Evolutionary conservation across 2,888 invertebrate species (phyloP), one percentile per base, ranked within the genome.

Genomic region (Gisinianus flammeolus): DNA sequence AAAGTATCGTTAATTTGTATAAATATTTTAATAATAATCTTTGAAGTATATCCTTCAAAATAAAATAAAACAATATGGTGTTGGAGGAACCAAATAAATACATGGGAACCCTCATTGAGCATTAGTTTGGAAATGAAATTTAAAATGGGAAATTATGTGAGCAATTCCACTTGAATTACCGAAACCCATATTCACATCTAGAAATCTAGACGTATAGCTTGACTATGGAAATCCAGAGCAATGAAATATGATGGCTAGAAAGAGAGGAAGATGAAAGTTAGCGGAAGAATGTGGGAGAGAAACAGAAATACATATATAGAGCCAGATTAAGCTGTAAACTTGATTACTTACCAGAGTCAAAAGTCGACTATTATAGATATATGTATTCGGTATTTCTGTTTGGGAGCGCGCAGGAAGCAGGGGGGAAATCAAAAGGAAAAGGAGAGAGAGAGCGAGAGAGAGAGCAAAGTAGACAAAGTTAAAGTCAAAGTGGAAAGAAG

Each of bases 241-340:
- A 12, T 44, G 6, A 16, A 12, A 44, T 44, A 44, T 16, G 19
- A 44, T n/a, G n/a, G n/a, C n/a, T 44, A 44, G 19, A 44, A 44
- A 16, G 44, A 44, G 44, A 44, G 12, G 44, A 44, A 44, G 19
- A 16, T 44, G 19, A 44, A 44, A 44, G 44, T 19, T 16, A 44
- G 44, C 19, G 44, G 44, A 35, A 12, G 12, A 35, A 35, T 35
- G 35, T 8, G 35, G 35, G 19, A 19, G 44, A 44, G 44, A 19
- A 44, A 44, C 44, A 6, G 19, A 44, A 44, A 6, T 12, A 6
- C 12, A 4, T 4, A 44, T 16, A 6, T 67, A 19, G 33, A 56
- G 35, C 64, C 19, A 62, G 64, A 74, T 74, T 74, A 74, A 74
- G 73, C 44, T 74, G 73, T 74, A 74, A 74, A 74, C 73, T 74